Evolutionary conservation across 2,797 vertebrate species (phyloP).

Genomic region (Ctenopoma multispine): DNA sequence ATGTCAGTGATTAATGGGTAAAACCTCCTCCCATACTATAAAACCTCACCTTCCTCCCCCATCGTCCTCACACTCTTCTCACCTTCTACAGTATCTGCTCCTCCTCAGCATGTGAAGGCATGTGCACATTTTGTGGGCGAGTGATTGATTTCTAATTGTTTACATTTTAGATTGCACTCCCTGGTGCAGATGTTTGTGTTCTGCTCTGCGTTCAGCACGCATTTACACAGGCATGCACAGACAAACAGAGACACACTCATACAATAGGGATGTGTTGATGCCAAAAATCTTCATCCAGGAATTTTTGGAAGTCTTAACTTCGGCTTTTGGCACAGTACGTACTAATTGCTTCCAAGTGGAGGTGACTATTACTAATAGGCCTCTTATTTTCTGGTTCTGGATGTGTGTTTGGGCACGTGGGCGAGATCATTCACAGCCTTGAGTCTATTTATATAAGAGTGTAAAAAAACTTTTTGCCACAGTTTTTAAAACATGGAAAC

Average conservation of each 20-base stretch:
- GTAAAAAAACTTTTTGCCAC: constrained; percentile 34
- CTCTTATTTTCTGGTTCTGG: constrained; percentile 32
- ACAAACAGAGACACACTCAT: constrained; percentile 54
- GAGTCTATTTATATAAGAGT: constrained; percentile 46
- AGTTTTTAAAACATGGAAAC: constrained; percentile 38
- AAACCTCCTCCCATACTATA: neutral
- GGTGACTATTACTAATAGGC: constrained; percentile 51
- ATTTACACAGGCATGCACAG: constrained; percentile 49
- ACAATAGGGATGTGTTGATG: constrained; percentile 44
- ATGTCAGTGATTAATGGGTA: constrained; percentile 65
- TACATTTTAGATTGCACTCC: constrained; percentile 62
- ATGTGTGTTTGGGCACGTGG: constrained; percentile 44
- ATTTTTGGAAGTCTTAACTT: constrained; percentile 62
- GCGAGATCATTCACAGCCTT: constrained; percentile 38
- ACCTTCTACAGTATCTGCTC: constrained; percentile 35
- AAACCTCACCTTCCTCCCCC: neutral
- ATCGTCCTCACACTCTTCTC: constrained; percentile 31
- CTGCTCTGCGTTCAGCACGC: constrained; percentile 30
- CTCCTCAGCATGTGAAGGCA: constrained; percentile 65
- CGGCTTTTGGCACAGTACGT: constrained; percentile 47
- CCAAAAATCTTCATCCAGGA: constrained; percentile 72
- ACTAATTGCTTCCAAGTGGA: constrained; percentile 64
- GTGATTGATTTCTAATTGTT: constrained; percentile 77
- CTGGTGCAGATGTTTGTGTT: constrained; percentile 71
- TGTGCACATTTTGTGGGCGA: constrained; percentile 47